Base-by-base conservation (phyloP, 1,140 invertebrate genomes). In the Spodoptera litura region DNA sequence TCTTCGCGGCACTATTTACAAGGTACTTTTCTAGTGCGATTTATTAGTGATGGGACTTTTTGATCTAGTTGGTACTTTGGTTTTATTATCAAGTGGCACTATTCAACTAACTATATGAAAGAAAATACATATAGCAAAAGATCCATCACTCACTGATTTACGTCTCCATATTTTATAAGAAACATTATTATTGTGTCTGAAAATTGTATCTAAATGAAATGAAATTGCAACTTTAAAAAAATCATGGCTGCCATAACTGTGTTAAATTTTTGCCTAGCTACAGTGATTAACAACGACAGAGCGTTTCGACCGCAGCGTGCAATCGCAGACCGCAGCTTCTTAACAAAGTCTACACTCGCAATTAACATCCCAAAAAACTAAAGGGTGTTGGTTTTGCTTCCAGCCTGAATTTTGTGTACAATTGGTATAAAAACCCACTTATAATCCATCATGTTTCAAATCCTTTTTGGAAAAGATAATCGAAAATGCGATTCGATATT, bases 1-100 rank as follows among this genome's bases (percentile, higher is more conserved):
- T 97, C 84, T 95, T 98, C 52, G 97, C 98, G 1, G 97, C 97
- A 3, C 88, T 98, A 11, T 97, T 98, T 85, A 98, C 98, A 77
- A 98, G 97, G 97, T 98, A 96, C 44, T 64, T 49, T 20, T 35
- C 25, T 56, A 59, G 71, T 20, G 55, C 3, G 35, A 10, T 2
- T 20, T 73, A 35, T 10, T 15, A 27, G 15, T 52, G 58, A 75
- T 62, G 56, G 27, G 52, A 62, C 12, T 59, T 27, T 20, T 20
- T n/a, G 49, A 15, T 15, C 1, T 2, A 4, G 13, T 15, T 56
- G 4, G 20, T 56, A 44, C 38, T 44, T 44, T 44, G 31, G 4
- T 31, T 31, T 31, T 3, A 31, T 31, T 3, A 5, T 31, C 31
- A 31, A 31, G 4, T 3, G 4, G 0, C 31, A 3, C 31, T 5